A percentile compares a stretch with the other conserved stretches of the same genome.
Evolutionary conservation across 2,888 invertebrate species (phyloP).

Genomic region (Halictus quadricinctus): DNA sequence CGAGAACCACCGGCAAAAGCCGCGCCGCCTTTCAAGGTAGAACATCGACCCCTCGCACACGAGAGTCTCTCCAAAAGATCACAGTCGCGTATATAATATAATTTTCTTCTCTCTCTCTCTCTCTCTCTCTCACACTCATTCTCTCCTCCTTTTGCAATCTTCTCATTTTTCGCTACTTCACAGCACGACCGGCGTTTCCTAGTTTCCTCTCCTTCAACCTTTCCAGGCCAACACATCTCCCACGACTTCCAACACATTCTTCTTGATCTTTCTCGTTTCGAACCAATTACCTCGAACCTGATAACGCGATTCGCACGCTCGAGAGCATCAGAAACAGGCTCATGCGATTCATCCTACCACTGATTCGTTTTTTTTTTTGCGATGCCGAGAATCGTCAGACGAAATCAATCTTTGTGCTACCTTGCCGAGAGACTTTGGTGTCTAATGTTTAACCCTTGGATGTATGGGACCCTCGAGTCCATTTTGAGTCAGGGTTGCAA

Average conservation of each 20-base stretch:
- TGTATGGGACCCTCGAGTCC: neutral
- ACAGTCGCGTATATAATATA: constrained; percentile 71
- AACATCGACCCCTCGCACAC: constrained; percentile 68
- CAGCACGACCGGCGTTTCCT: constrained; percentile 55
- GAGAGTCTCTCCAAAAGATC: constrained; percentile 69
- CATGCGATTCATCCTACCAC: neutral
- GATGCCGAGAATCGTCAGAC: constrained; percentile 1
- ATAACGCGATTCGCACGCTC: constrained; percentile 51
- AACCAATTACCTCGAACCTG: constrained; percentile 15
- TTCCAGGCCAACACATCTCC: neutral
- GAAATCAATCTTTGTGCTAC: constrained; percentile 5
- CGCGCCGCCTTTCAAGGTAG: constrained; percentile 59
- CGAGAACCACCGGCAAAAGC: constrained; percentile 19
- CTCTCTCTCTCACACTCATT: neutral
- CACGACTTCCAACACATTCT: neutral
- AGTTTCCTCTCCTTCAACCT: constrained; percentile 34
- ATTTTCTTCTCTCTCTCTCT: constrained; percentile 46
- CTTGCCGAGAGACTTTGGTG: neutral
- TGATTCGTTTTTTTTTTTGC: neutral
- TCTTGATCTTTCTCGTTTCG: constrained; percentile 9
- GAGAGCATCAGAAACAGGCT: constrained; percentile 20
- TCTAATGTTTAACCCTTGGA: neutral
- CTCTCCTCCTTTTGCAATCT: constrained; percentile 30
- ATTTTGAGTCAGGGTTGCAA: neutral
- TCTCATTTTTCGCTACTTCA: constrained; percentile 51